These are phyloP conservation scores for Etheostoma spectabile DNA, from an alignment of 2,113 vertebrate species.

Conservation along the genomic window DNA sequence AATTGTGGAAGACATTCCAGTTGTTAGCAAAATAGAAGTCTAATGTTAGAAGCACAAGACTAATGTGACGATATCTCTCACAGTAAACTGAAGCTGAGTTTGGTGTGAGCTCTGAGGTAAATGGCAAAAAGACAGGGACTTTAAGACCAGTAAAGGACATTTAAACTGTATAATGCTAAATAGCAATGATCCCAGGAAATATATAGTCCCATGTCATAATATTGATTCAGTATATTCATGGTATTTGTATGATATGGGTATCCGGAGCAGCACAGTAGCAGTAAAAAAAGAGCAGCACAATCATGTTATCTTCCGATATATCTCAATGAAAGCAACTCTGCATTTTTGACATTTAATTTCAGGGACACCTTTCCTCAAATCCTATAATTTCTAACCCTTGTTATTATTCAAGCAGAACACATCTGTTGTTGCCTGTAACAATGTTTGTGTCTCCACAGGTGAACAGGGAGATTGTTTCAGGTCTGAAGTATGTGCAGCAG, in stretches of 20 bases:
- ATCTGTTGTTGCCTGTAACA: background rate
- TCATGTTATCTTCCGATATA: background rate
- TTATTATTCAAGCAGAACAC: background rate
- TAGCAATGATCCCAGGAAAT: background rate
- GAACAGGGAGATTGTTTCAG: slow-evolving; percentile 94
- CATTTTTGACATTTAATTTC: background rate
- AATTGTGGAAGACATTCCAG: background rate
- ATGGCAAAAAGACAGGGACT: background rate
- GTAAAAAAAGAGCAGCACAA: background rate
- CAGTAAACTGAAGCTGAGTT: too few relatives aligned
- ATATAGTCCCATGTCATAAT: background rate
- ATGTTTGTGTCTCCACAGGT: slow-evolving; percentile 83
- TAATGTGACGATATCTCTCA: too few relatives aligned
- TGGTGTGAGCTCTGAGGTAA: too few relatives aligned
- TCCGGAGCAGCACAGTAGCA: background rate
- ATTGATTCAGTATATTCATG: background rate
- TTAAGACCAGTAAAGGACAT: background rate
- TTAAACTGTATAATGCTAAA: background rate
- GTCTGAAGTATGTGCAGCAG: slow-evolving; percentile 94
- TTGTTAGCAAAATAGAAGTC: background rate
- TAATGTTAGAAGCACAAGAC: too few relatives aligned
- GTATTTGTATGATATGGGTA: background rate
- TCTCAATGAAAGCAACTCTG: background rate
- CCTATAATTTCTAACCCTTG: background rate
- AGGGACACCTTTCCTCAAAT: background rate